Conservation (phyloP, 2,113 vertebrate genomes). For the Dipodomys stephensi region DNA sequence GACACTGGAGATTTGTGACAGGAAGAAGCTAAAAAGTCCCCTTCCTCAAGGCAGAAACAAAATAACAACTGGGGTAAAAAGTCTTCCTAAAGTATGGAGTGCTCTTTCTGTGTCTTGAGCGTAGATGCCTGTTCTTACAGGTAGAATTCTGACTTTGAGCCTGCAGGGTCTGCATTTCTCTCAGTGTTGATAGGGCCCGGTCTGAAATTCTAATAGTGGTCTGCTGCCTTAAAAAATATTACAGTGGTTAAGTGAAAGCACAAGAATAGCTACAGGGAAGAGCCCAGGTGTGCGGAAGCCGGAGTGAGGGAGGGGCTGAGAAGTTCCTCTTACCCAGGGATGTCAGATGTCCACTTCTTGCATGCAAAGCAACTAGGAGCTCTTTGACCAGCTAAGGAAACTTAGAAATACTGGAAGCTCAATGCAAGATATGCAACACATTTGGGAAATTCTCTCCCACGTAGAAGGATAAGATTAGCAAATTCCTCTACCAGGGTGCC, state of each 20-base stretch:
- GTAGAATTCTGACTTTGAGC: neutral
- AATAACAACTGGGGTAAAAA: neutral
- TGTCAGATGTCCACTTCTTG: neutral
- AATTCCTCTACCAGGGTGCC: slow-evolving; percentile 4
- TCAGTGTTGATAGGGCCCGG: neutral
- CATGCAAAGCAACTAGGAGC: slow-evolving; percentile 64
- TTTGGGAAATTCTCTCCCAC: slow-evolving; percentile 51
- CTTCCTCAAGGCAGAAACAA: neutral
- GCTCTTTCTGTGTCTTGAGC: neutral
- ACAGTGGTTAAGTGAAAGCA: slow-evolving; percentile 6
- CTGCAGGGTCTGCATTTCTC: neutral
- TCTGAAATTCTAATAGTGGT: slow-evolving; percentile 6
- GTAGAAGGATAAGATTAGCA: slow-evolving; percentile 24
- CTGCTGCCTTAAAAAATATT: slow-evolving; percentile 5
- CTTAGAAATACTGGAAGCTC: slow-evolving; percentile 63
- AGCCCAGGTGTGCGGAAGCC: neutral
- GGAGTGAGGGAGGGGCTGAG: neutral
- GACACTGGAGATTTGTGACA: neutral
- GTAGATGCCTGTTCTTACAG: neutral
- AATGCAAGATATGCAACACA: slow-evolving; percentile 71
- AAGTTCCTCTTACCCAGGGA: slow-evolving; percentile 21
- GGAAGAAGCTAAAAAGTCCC: neutral
- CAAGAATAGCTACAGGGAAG: neutral
- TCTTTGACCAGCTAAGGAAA: slow-evolving; percentile 62
- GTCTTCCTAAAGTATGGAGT: neutral